Evolutionary conservation across 2,113 vertebrate genomes (phyloP).

Genomic region (Mus musculus): DNA sequence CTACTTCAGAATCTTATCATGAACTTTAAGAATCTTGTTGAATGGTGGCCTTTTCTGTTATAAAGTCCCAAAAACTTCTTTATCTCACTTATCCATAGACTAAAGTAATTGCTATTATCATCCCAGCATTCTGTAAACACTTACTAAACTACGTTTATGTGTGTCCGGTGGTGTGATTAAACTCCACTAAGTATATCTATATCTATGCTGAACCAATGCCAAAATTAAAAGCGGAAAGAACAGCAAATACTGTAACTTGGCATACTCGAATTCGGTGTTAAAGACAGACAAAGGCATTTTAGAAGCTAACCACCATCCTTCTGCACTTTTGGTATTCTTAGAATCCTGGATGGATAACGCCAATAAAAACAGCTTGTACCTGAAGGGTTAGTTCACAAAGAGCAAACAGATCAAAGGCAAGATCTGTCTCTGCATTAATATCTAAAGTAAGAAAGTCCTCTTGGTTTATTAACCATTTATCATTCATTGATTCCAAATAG

Average conservation of each 20-base stretch:
- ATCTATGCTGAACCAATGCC: background rate
- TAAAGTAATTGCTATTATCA: background rate
- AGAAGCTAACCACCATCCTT: constrained; percentile 55
- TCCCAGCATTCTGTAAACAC: background rate
- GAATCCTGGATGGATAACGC: constrained; percentile 58
- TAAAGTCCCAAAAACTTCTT: background rate
- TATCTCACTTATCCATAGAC: background rate
- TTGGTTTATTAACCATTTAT: constrained; percentile 71
- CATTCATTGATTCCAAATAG: constrained; percentile 75
- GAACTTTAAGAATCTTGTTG: background rate
- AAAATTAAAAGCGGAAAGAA: constrained; percentile 36
- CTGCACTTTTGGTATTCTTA: constrained; percentile 65
- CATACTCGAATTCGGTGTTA: constrained; percentile 5
- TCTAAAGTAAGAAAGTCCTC: constrained; percentile 59
- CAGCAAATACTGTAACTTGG: background rate
- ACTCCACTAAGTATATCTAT: background rate
- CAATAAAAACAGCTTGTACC: constrained; percentile 79
- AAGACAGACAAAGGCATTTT: constrained; percentile 70
- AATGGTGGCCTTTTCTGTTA: background rate
- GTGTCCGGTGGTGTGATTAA: background rate
- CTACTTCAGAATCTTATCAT: background rate
- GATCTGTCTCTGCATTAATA: constrained; percentile 64
- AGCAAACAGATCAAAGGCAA: constrained; percentile 81
- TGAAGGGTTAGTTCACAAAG: constrained; percentile 70
- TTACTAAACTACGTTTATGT: background rate